Evolutionary conservation across 2,797 vertebrate genomes (phyloP), one percentile per base, ranked within the genome.

Genomic region (Kryptolebias ocellatus): DNA sequence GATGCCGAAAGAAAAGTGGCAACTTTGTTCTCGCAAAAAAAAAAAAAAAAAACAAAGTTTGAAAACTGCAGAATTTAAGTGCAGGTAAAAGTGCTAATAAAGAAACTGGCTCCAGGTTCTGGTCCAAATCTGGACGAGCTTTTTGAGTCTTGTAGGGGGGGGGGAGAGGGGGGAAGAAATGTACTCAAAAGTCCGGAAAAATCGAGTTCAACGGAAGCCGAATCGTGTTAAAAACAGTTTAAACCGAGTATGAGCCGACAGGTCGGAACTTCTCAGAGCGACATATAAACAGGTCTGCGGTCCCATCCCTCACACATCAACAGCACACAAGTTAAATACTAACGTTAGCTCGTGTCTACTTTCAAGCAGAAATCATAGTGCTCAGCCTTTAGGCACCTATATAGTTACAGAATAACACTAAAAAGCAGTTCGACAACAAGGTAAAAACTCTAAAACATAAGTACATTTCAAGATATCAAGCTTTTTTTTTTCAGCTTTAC

Each of bases 301-400:
- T 84, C 81, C 79, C 76, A 84, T 79, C 73, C 80, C 86, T 83
- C 86, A 70, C 75, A 86, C 83, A 87, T 81, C 78, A 71, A 91
- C 81, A 88, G 79, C 44, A 76, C 79, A 86, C 85, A 83, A 79
- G 79, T 88, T 80, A 78, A 76, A 84, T 83, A 44, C 42, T 74
- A 73, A 90, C 87, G 83, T 78, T 70, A 90, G 84, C 85, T 89
- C 85, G 66, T 76, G 83, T 90, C 87, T 87, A 90, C 84, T 80
- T 84, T 87, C 86, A 90, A 92, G 92, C 88, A 67, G 79, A 89
- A 90, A 92, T 83, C 74, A 90, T 81, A 87, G 87, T 88, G 90
- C 87, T 90, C 80, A 79, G 87, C 89, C 90, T 78, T 81, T 64
- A 67, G 85, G 89, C 88, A 72, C 79, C 89, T 89, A 16, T 46